Percentiles rank a stretch among this genome's conserved stretches.
Evolutionary conservation across 2,113 vertebrate species (phyloP).

Genomic region (Sinocyclocheilus grahami): DNA sequence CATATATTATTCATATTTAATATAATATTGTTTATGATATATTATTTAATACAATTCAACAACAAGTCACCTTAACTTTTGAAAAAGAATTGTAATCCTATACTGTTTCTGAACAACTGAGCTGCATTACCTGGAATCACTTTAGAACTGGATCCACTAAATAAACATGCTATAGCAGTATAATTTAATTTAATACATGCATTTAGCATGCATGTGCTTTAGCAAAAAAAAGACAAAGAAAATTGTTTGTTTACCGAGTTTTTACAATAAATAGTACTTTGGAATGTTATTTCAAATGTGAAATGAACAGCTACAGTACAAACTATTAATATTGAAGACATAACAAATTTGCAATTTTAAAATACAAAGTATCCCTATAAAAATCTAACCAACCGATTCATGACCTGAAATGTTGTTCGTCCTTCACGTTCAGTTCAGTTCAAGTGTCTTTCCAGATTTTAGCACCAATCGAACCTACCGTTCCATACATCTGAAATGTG

Average conservation of each 20-base stretch:
- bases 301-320: constrained; percentile 24
- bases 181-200: background rate
- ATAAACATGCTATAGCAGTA: background rate
- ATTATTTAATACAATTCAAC: background rate
- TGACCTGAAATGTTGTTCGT: background rate
- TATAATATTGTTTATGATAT: background rate
- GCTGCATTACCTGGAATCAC: background rate
- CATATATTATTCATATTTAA: background rate
- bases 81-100: background rate
- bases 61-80: background rate
- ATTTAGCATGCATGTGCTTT: background rate
- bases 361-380: background rate
- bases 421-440: background rate
- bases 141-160: background rate
- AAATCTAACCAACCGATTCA: background rate
- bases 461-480: background rate
- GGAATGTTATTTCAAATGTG: constrained; percentile 28
- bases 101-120: background rate
- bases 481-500: constrained; percentile 1
- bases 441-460: background rate
- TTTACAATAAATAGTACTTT: constrained; percentile 63
- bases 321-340: background rate
- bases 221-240: background rate
- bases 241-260: constrained; percentile 25
- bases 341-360: background rate